A percentile compares a stretch with the other conserved stretches of the same genome.
phyloP scores from a whole-genome alignment of 2,888 invertebrate species.

The Lasioglossum malachurum region DNA sequence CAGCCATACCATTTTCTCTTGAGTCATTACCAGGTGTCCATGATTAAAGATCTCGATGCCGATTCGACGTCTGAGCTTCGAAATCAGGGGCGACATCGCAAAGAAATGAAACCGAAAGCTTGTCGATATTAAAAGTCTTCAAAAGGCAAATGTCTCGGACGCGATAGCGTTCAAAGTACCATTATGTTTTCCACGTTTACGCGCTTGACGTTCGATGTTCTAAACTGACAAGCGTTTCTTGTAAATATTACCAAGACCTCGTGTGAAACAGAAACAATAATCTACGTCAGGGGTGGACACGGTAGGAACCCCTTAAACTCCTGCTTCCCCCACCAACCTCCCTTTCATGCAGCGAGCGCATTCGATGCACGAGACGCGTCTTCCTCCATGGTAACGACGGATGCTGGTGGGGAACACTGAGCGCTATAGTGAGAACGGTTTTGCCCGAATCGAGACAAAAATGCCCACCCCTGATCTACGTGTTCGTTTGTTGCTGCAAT shows the following conservation, averaged over 20 bases:
- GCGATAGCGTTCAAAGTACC: neutral
- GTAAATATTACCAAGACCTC: neutral
- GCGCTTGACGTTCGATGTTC: neutral
- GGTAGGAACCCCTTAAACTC: no score
- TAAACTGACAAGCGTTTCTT: neutral
- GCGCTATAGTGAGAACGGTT: no score
- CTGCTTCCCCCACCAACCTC: no score
- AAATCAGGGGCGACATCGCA: conserved; percentile 32
- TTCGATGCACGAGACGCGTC: no score
- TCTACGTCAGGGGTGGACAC: neutral
- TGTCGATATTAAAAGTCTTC: conserved; percentile 10
- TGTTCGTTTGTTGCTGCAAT: neutral
- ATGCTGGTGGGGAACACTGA: no score
- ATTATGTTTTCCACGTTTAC: neutral
- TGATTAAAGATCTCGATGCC: conserved; percentile 63
- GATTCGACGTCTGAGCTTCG: conserved; percentile 28
- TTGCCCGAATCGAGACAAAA: no score
- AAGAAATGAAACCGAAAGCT: conserved; percentile 26
- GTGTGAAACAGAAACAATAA: neutral
- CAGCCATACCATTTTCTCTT: conserved; percentile 64
- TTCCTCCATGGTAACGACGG: no score
- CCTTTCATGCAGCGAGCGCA: no score
- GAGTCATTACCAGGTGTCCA: conserved; percentile 53
- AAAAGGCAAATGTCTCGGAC: neutral
- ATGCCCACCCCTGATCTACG: no score